Evolutionary conservation across 2,888 invertebrate genomes (phyloP).

Genomic region (Choreutis nemorana): DNA sequence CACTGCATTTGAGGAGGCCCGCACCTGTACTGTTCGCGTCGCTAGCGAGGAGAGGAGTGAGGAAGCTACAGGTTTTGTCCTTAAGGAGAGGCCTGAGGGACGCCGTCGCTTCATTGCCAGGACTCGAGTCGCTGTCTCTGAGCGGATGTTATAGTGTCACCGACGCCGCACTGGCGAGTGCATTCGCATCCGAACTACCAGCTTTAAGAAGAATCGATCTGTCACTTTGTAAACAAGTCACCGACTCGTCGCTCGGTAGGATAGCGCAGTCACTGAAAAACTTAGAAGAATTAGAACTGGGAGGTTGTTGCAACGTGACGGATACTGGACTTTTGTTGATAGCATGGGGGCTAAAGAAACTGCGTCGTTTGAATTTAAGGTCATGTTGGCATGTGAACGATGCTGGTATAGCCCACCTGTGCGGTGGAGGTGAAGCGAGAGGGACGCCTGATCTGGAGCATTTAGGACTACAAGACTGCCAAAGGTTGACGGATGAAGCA

Average conservation of each 20-base stretch:
- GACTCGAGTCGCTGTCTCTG: slow-evolving; percentile 86
- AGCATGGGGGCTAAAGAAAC: slow-evolving; percentile 86
- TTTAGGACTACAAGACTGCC: slow-evolving; percentile 93
- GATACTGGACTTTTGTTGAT: slow-evolving; percentile 87
- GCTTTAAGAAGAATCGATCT: slow-evolving; percentile 84
- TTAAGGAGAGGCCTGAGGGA: slow-evolving; percentile 83
- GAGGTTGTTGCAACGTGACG: slow-evolving; percentile 91
- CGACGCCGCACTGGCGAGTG: slow-evolving; percentile 83
- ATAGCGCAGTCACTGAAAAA: slow-evolving; percentile 87
- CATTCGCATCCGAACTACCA: slow-evolving; percentile 79
- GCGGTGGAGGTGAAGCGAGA: slow-evolving; percentile 79
- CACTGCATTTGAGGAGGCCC: slow-evolving; percentile 84
- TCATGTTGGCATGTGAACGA: slow-evolving; percentile 95
- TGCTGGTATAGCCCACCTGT: slow-evolving; percentile 86
- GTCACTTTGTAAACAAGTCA: slow-evolving; percentile 93
- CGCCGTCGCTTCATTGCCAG: slow-evolving; percentile 85
- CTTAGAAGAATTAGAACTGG: slow-evolving; percentile 86
- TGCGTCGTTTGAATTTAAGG: slow-evolving; percentile 85
- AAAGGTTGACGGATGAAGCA: slow-evolving; percentile 91
- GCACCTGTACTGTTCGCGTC: slow-evolving; percentile 87
- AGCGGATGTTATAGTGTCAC: slow-evolving; percentile 95
- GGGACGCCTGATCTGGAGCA: slow-evolving; percentile 83
- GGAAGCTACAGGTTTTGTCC: slow-evolving; percentile 88
- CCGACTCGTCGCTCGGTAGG: slow-evolving; percentile 86
- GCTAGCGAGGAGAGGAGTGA: slow-evolving; percentile 86